Evolutionary conservation across 2,113 vertebrate genomes (phyloP).

Genomic region (Nicator chloris): DNA sequence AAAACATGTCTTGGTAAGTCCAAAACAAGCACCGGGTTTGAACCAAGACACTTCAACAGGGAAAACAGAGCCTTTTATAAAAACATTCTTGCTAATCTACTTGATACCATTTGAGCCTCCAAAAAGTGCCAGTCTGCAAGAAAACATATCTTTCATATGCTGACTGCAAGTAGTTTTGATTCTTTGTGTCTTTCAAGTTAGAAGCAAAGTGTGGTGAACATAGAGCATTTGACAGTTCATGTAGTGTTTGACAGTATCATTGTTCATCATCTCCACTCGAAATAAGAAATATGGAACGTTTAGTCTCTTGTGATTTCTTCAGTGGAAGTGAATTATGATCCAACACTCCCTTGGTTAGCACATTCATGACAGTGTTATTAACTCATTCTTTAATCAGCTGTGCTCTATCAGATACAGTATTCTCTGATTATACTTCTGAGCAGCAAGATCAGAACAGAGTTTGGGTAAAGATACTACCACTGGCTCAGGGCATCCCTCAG

Average conservation of each 20-base stretch:
- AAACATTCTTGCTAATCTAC: conserved; percentile 7
- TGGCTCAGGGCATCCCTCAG: not conserved
- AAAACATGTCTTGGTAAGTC: not conserved
- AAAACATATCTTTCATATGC: not conserved
- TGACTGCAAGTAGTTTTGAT: not conserved
- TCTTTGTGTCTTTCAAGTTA: not conserved
- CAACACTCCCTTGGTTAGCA: not conserved
- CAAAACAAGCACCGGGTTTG: not conserved
- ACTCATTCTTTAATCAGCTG: not conserved
- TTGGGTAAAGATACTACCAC: not conserved
- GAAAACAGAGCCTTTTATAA: not conserved
- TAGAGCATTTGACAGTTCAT: not conserved
- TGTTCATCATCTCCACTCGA: not conserved
- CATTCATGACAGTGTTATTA: not conserved
- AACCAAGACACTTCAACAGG: not conserved
- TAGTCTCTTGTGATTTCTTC: not conserved
- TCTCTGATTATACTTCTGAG: not conserved
- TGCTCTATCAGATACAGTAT: not conserved
- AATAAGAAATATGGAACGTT: accelerated
- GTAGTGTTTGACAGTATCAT: not conserved
- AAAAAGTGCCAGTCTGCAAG: not conserved
- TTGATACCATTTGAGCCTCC: not conserved
- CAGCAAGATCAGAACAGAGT: not conserved
- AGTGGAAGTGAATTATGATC: not conserved
- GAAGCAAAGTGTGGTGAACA: not conserved